Evolutionary conservation across 2,113 vertebrate genomes (phyloP), one percentile per base, ranked within the genome.

Genomic region (Uropsilus gracilis): DNA sequence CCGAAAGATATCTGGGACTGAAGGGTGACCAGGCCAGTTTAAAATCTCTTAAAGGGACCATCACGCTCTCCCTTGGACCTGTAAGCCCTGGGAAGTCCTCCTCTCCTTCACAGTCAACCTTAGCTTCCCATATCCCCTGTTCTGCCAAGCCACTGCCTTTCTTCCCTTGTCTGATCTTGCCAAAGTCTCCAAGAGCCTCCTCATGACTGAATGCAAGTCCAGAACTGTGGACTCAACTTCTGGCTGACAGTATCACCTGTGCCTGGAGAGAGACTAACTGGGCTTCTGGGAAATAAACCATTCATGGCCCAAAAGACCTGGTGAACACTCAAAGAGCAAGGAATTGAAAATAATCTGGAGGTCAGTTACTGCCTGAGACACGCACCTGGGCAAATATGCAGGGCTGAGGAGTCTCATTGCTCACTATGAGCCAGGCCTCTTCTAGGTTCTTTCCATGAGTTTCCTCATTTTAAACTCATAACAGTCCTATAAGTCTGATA

Each of bases 21-120:
- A 92, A 96, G 94, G 57, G 48, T 88, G 89, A 92, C 48, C 5
- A 77, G 88, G 55, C 50, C 32, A 2, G 0, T 86, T 75, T 89
- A 90, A 94, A 92, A 14, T 95, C 75, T 86, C 83, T 97, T 95
- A 96, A 96, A 96, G 91, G 64, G 59, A 34, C 80, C 53, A 42
- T 28, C 42, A 17, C 30, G 26, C 12, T 14, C 30, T 86, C 39
- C 44, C 34, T 86, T 4, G 4, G 37, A 22, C 71, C 28, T 11
- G 59, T 1, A 37, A 24, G 16, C 22, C 39, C 37, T 22, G 53
- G 50, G 53, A 55, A 55, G 53, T 22, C 17, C 18, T 94, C 37
- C 3, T 63, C 55, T 66, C 28, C 37, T 76, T 77, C 39, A 48
- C 7, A 50, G 42, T 13, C 8, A 5, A 50, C 22, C 37, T 78